Conservation (phyloP, 2,888 invertebrate species). For the Dysmachus trigonus region DNA sequence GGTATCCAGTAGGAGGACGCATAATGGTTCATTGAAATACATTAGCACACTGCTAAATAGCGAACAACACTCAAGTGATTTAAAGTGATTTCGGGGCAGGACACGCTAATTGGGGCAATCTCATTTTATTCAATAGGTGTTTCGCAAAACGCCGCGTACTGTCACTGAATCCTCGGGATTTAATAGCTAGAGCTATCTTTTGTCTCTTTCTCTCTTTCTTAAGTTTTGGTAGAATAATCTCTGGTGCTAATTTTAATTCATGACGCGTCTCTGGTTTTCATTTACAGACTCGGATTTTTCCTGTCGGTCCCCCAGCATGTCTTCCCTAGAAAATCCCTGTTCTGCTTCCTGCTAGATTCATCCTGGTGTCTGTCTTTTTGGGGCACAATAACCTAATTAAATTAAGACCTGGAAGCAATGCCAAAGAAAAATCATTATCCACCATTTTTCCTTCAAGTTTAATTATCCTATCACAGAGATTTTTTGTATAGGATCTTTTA, state of each 20-base stretch:
- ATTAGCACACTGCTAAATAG: background rate
- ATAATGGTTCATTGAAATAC: conserved; percentile 7
- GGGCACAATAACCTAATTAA: conserved; percentile 40
- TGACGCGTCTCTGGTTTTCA: conserved; percentile 38
- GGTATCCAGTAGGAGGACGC: background rate
- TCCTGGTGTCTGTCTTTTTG: background rate
- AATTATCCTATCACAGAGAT: conserved; percentile 47
- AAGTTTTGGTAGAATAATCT: background rate
- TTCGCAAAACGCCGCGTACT: background rate
- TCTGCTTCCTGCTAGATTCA: background rate
- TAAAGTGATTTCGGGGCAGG: conserved; percentile 10
- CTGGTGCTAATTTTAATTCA: conserved; percentile 25
- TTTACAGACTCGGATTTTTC: conserved; percentile 40
- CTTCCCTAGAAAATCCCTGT: background rate
- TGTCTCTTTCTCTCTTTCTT: background rate
- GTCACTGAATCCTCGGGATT: background rate
- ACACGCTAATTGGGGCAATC: conserved; percentile 2
- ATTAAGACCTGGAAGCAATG: conserved; percentile 27
- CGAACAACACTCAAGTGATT: background rate
- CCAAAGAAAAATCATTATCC: conserved; percentile 43
- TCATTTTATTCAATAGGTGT: background rate
- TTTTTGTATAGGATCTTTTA: conserved; percentile 41
- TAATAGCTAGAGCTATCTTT: background rate
- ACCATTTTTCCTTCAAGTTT: conserved; percentile 47
- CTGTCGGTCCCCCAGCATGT: background rate